Base-by-base conservation (phyloP, 2,888 invertebrate species). In the Patella caerulea region DNA sequence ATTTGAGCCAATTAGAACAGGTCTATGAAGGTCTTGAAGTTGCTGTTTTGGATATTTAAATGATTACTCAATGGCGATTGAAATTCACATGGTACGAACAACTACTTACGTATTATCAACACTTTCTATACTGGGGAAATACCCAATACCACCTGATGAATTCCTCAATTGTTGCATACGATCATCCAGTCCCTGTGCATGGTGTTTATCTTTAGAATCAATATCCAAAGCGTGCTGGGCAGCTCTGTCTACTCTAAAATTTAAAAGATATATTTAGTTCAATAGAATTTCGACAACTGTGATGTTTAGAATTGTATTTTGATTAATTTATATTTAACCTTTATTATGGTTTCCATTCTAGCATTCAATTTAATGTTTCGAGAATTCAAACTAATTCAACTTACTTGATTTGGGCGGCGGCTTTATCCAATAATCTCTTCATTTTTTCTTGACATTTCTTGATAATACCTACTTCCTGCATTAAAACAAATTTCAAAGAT, bases 201-300 rank as follows among this genome's bases (percentile, higher is more conserved):
- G 95, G 91, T 97, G 96, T 92, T 98, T 98, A 91, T 96, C 96
- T 78, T 95, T 94, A 83, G 96, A 94, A 92, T 98, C 97, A 0
- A 95, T 94, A 92, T 98, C 97, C 79, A 98, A 92, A 90, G 96
- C 95, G 92, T 97, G 95, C 89, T 91, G 90, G 14, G 92, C 89
- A 11, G 90, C 88, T 55, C 91, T 86, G 82, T 91, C 87, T 87
- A 91, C 85, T 76, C 91, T 91, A 78, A 54, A 79, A 78, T 5
- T 19, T 34, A 71, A 52, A 52, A 2, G 2, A 24, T 29, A 73
- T 45, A 12, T 55, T 24, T 24, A 34, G 17, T 19, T 55, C 2
- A 12, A 55, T 7, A 56, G n/a, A 19, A 17, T 59, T 59, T 15
- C 19, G 59, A 59, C 17, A 19, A 19, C 17, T 59, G 15, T 56